Evolutionary conservation across 2,797 vertebrate species (phyloP), one percentile per base, ranked within the genome.

Genomic region (Sphenopsis melanotis): DNA sequence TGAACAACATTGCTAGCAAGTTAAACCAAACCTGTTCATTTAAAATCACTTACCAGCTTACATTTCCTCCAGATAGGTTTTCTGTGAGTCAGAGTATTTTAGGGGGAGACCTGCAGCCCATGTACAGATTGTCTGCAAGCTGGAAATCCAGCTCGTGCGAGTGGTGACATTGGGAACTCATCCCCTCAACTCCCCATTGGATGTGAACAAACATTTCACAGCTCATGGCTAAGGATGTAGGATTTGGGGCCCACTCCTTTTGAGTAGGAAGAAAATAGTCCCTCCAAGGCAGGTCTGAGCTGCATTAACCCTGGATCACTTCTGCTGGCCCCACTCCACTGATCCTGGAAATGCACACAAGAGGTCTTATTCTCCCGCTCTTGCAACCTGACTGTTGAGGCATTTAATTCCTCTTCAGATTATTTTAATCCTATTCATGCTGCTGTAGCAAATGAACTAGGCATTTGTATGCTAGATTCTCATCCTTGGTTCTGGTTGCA

Each of bases 401-500:
- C 71, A 46, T 94, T 96, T 94, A 93, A 95, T 95, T 93, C 92
- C 85, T 90, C 91, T 83, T 92, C 84, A 34, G 85, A 94, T 97
- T 89, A 87, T 95, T 94, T 75, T 92, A 94, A 95, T 95, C 95
- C 89, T 96, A 90, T 96, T 94, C 63, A 68, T 80, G 91, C 89
- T 64, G 66, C 89, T 70, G 10, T 68, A 79, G 88, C 44, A 83
- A 95, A 93, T 81, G 83, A 89, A 79, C 69, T 74, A 64, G 92
- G 81, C 91, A 92, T 96, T 96, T 94, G 93, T 95, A 65, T 85
- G 77, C 83, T 46, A 87, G 90, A 60, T 53, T 71, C 94, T 94
- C 60, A 24, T 88, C 80, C 95, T 92, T 78, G 46, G 1, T 87
- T 75, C 81, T 92, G 87, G 63, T 68, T 47, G 89, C 92, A 88